These are phyloP conservation scores for Nymphalis polychloros DNA, from an alignment of 2,888 invertebrate genomes.

Conservation along the genomic window DNA sequence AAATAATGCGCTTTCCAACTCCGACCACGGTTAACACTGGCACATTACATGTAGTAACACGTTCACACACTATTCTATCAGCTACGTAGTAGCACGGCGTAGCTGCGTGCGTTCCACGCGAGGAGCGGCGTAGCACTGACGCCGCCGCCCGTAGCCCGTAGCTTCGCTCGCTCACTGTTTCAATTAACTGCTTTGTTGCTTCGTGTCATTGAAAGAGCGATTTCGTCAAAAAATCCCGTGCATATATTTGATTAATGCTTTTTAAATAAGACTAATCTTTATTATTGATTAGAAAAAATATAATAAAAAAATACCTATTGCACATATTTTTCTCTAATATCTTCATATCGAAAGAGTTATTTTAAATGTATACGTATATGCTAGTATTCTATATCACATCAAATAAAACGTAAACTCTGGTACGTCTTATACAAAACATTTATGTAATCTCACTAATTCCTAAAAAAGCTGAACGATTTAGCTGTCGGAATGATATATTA, in stretches of 20 bases:
- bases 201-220: conserved; percentile 55
- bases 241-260: conserved; percentile 19
- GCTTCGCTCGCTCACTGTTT: conserved; percentile 58
- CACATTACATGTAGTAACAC: conserved; percentile 62
- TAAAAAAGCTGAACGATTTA: conserved; percentile 36
- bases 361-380: no score
- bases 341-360: no score
- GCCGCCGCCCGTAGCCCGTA: conserved; percentile 51
- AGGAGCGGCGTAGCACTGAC: conserved; percentile 75
- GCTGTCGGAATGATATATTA: conserved; percentile 60
- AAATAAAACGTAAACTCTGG: background rate
- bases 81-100: conserved; percentile 58
- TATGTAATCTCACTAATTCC: conserved; percentile 34
- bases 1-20: conserved; percentile 57
- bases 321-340: no score
- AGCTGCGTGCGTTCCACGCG: conserved; percentile 72
- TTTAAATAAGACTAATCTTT: conserved; percentile 4
- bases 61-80: conserved; percentile 59
- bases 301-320: no score
- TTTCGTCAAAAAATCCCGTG: conserved; percentile 49
- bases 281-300: no score
- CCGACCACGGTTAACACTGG: conserved; percentile 54
- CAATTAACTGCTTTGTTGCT: conserved; percentile 78
- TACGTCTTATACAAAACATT: conserved; percentile 16
- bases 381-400: background rate